Evolutionary conservation across 2,797 vertebrate species (phyloP), one percentile per base, ranked within the genome.

Genomic region (Diglossa cyanea): DNA sequence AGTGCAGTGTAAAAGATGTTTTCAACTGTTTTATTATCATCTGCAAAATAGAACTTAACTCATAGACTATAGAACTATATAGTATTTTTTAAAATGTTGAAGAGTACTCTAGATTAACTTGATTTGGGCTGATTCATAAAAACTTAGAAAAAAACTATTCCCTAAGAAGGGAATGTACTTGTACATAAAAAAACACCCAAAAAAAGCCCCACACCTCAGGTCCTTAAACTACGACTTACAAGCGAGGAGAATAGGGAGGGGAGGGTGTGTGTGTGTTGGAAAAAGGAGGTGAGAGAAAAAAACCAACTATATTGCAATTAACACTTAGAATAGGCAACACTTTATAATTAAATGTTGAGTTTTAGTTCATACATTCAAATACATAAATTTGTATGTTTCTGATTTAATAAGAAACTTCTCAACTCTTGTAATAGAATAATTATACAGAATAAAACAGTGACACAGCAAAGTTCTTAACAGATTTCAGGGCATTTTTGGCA

Each of bases 61-160:
- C 21, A 40, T 3, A 4, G 40, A 77, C 37, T 45, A 26, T 3
- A 50, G 10, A 33, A 35, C 13, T 10, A 30, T 1, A 37, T 0
- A 42, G 48, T 58, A 31, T 11, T 62, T 73, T 68, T 80, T 28
- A 21, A 80, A 84, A 62, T 13, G 35, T 6, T n/a, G 2, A 48
- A 33, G 18, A 58, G 13, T 53, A 75, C 15, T 39, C 7, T 68
- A 63, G 11, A 58, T 35, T 11, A 74, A 12, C 12, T 87, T 30
- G 2, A 39, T 44, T 28, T 5, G 17, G 11, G 19, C 2, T 33
- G 31, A 74, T 55, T n/a, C 15, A 23, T 39, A 48, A 60, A 71
- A 67, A 39, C 3, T 73, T 73, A 57, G 42, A 13, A 81, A 73
- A 74, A 83, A 15, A 58, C 8, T 51, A 20, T 28, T 55, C 6